These are phyloP conservation scores for Melipona quadrifasciata DNA, from an alignment of 1,140 invertebrate genomes.

Conservation along the genomic window DNA sequence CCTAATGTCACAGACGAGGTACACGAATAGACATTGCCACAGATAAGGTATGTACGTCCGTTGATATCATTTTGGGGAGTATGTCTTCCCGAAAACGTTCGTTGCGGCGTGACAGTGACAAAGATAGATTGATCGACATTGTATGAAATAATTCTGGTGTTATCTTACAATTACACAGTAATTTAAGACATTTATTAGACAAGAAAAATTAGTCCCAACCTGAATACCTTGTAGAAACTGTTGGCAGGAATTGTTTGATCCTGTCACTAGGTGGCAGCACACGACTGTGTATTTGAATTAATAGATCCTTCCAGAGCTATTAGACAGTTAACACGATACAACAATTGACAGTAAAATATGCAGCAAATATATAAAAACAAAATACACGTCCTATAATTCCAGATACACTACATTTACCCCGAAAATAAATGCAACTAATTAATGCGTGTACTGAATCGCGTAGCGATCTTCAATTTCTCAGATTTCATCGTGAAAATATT, in stretches of 20 bases:
- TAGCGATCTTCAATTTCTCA: background rate
- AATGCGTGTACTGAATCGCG: background rate
- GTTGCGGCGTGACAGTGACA: background rate
- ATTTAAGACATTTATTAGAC: background rate
- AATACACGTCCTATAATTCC: background rate
- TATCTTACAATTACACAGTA: background rate
- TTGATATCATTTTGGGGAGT: too few relatives aligned
- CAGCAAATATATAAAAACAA: background rate
- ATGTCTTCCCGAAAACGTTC: too few relatives aligned
- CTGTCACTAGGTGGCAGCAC: conserved; percentile 44
- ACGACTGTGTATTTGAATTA: background rate
- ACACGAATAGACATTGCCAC: too few relatives aligned
- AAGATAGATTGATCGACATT: background rate
- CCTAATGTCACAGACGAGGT: background rate
- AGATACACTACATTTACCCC: too few relatives aligned
- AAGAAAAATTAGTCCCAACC: background rate
- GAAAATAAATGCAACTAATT: background rate
- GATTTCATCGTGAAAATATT: background rate
- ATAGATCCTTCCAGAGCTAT: background rate
- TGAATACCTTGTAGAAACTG: background rate
- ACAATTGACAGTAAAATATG: too few relatives aligned
- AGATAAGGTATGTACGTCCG: too few relatives aligned
- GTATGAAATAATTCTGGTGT: too few relatives aligned
- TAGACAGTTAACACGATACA: too few relatives aligned
- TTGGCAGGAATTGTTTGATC: background rate